Conservation (phyloP, 2,113 vertebrate species). For the Apodemus sylvaticus region DNA sequence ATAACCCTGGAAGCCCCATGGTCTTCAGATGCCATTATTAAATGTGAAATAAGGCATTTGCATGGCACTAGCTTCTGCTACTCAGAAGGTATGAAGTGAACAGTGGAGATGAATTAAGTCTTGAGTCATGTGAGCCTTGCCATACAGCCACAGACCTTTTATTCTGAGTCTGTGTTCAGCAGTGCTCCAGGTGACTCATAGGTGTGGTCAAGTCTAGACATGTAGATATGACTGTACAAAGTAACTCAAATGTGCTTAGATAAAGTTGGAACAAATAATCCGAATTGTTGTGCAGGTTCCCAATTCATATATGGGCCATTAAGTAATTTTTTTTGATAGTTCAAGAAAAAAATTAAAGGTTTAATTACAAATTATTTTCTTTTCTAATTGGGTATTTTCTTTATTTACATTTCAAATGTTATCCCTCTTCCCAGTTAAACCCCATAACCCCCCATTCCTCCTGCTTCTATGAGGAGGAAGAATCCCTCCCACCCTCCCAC, state of each 20-base stretch:
- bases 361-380: not conserved
- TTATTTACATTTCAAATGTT: no score
- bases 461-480: no score
- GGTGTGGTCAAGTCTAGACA: not conserved
- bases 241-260: not conserved
- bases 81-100: not conserved
- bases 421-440: no score
- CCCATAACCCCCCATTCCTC: no score
- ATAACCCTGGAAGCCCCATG: not conserved
- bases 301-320: not conserved
- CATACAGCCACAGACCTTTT: not conserved
- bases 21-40: not conserved
- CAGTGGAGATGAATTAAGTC: not conserved
- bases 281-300: not conserved
- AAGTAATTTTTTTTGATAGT: conserved; percentile 6
- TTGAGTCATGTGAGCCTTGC: not conserved
- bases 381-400: not conserved
- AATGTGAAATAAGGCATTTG: not conserved
- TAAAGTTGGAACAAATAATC: not conserved
- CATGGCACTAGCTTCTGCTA: not conserved
- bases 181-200: not conserved
- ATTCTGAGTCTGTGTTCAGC: not conserved
- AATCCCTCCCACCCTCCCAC: no score
- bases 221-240: not conserved
- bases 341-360: not conserved